Evolutionary conservation across 1,140 invertebrate genomes (phyloP), one percentile per base, ranked within the genome.

Genomic region (Potamilus streckersoni): DNA sequence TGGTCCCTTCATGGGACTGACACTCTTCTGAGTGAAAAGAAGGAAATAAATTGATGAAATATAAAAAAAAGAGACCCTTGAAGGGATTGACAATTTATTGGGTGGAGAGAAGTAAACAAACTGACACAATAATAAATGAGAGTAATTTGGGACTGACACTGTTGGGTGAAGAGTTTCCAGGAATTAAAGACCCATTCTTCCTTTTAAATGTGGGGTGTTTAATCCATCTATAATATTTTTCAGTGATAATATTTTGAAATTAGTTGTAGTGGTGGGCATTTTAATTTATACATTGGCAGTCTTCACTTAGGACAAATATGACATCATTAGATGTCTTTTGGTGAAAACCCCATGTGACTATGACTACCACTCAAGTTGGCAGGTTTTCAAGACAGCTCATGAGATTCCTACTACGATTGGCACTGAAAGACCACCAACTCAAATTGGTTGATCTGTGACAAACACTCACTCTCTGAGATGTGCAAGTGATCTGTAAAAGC

Each of bases 61-160:
- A 27, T 27, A 2, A 27, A 68, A 23, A 38, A 2, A 23, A 56
- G 14, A 27, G 13, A 11, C 16, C 12, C 2, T 49, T 38, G 38
- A 38, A 38, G 8, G 38, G 38, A 38, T 6, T 8, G 38, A 38
- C 38, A 38, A 5, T 38, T 8, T 38, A 38, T 6, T 38, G 38
- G 38, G 6, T 8, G 38, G 8, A 66, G 15, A 85, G 87, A 74
- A 76, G 69, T 63, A 73, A 49, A 76, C 23, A 63, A 8, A 49
- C 17, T 66, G 62, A 49, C 38, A 3, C 17, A 67, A n/a, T 38
- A 20, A 8, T 38, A 68, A 23, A 38, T 49, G 13, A 56, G 14
- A 27, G 13, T 16, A 12, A 1, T 4, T 49, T 2, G 8, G 38
- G 38, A 38, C 38, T 8, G 1, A 38, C 38, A 38, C 38, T 38